Base-by-base conservation (phyloP, 2,797 vertebrate species). In the Labeo calbasu region DNA sequence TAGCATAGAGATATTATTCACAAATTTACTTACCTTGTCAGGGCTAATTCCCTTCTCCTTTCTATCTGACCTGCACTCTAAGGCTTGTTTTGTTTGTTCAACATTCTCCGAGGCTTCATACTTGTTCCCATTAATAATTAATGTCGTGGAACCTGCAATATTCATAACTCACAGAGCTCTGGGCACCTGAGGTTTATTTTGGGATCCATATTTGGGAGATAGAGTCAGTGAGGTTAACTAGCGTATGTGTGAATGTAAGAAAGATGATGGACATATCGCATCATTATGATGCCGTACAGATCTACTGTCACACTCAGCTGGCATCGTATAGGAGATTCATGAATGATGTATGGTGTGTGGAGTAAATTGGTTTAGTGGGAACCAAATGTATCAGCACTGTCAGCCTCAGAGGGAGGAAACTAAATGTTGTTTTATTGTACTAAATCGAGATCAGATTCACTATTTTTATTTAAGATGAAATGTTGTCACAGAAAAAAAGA, bases 91-190 rank as follows among this genome's bases (percentile, higher is more conserved):
- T 93, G 92, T 93, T 93, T 93, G 76, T 90, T 92, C 88, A 92
- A 89, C 85, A 87, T 76, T 86, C 89, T 92, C 86, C 53, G 87
- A 89, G 85, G 90, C 92, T 92, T 93, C 93, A 93, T 92, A 93
- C 94, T 94, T 94, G 93, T 95, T 95, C 92, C 92, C 90, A 94
- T 95, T 92, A 91, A 95, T 95, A 93, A 94, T 95, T 90, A 93
- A 95, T 95, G 90, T 77, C 50, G 83, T 87, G 57, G n/a, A 87
- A 85, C 86, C 87, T 95, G 92, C 91, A 94, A 93, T 95, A 95
- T 95, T 95, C 93, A 95, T 94, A 92, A 89, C 88, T 86, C 86
- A 90, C 79, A 81, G 86, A 77, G 91, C 93, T 92, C 82, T 63
- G 72, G 88, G 92, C 69, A 46, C 76, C 70, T 81, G 79, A 88